A percentile compares a stretch with the other conserved stretches of the same genome.
These are phyloP conservation scores for western clawed frog (Xenopus tropicalis) DNA, from an alignment of 2,113 vertebrate genomes.

Conservation along the genomic window DNA sequence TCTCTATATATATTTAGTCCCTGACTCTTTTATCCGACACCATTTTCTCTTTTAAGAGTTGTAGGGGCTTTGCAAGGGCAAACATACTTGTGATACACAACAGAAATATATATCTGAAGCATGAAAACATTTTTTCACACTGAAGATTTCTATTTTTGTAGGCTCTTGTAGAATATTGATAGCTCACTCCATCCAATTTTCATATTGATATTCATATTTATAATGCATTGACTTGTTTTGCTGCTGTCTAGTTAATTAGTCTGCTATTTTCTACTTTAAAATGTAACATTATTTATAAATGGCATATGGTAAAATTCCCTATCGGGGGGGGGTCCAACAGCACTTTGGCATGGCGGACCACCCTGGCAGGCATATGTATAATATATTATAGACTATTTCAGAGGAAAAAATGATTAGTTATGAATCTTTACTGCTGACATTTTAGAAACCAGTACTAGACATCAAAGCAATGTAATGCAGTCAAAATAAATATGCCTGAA, in stretches of 20 bases:
- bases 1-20: too few relatives aligned
- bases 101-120: constrained; percentile 28
- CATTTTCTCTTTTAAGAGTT: too few relatives aligned
- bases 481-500: too few relatives aligned
- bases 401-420: too few relatives aligned
- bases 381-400: too few relatives aligned
- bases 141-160: constrained; percentile 47
- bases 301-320: background rate
- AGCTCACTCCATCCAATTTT: constrained; percentile 67
- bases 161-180: constrained; percentile 57
- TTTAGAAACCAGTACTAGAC: too few relatives aligned
- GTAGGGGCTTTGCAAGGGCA: too few relatives aligned
- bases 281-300: background rate
- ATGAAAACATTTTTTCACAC: constrained; percentile 49
- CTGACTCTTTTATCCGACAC: too few relatives aligned
- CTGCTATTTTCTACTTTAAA: background rate
- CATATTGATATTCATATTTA: constrained; percentile 71
- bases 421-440: too few relatives aligned
- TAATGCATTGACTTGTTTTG: constrained; percentile 78
- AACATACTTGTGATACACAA: background rate
- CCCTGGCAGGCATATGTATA: background rate
- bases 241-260: constrained; percentile 66
- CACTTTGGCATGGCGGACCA: background rate
- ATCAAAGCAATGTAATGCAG: too few relatives aligned
- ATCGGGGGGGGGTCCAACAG: background rate